Percentiles rank a stretch among this genome's conserved stretches.
These are phyloP conservation scores for Xiphorhynchus erythropygius DNA, from an alignment of 2,797 vertebrate species.

Conservation along the genomic window DNA sequence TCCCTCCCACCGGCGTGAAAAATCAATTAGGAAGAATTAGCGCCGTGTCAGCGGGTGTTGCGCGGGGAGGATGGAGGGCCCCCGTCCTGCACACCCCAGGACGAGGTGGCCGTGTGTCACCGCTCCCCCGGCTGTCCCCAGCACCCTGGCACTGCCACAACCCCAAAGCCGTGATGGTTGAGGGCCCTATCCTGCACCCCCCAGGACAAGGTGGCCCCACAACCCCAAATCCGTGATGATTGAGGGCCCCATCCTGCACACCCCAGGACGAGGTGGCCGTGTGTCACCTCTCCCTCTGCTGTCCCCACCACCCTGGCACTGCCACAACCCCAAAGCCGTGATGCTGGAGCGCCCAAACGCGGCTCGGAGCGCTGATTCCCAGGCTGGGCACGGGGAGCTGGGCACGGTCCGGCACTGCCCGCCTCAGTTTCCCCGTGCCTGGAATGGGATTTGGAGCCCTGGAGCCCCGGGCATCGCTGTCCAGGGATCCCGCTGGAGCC, in stretches of 20 bases:
- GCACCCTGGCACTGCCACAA: not conserved
- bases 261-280: no score
- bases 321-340: fast-evolving
- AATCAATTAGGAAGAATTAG: constrained; percentile 70
- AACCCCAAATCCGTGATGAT: no score
- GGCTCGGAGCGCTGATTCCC: fast-evolving
- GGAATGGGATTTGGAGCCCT: fast-evolving
- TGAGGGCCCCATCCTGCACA: no score
- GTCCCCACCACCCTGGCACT: no score
- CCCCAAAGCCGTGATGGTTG: fast-evolving
- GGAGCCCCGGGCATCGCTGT: fast-evolving
- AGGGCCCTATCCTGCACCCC: no score
- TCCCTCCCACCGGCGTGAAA: constrained; percentile 41
- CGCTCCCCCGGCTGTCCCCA: fast-evolving
- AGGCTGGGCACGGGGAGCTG: fast-evolving
- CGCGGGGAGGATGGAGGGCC: not conserved
- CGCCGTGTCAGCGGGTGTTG: not conserved
- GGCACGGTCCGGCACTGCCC: fast-evolving
- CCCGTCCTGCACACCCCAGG: not conserved
- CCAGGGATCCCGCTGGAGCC: fast-evolving
- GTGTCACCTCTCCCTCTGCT: no score
- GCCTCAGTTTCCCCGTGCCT: constrained; percentile 18
- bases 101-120: not conserved
- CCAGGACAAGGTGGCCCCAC: no score
- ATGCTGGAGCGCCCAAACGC: fast-evolving